Evolutionary conservation across 2,888 invertebrate genomes (phyloP), one percentile per base, ranked within the genome.

Genomic region (Lasioglossum malachurum): DNA sequence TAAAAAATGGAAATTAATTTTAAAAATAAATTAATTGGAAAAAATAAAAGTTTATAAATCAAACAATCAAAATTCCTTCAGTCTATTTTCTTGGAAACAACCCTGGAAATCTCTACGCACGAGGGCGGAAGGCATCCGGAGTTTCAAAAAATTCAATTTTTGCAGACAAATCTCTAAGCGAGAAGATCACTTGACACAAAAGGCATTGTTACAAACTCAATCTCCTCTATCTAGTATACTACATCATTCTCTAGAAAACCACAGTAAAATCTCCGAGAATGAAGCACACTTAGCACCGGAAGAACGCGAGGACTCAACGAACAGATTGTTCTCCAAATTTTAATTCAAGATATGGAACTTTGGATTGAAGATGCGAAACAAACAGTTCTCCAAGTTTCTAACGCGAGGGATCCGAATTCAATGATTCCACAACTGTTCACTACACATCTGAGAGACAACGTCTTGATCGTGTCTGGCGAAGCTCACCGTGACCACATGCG

Each of bases 401-500:
- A 49, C 4, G 19, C 5, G 5, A 16, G 49, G 19, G 49, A 23
- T 44, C 12, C 19, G 53, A 53, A 60, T 60, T 60, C 16, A 60
- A 60, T 16, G 60, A 27, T 27, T 27, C 60, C 53, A n/a, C 53
- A 53, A 53, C 53, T 53, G 10, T 53, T 53, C 53, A 53, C 53
- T 53, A 53, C 53, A 53, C 53, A n/a, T 53, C 3, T 10, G 23
- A 53, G 10, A n/a, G 53, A 44, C 44, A 44, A 44, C 44, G 12
- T 44, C 14, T 44, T 14, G 44, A 14, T 10, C 53, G 10, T 53
- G 53, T 53, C n/a, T n/a, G 53, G 10, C n/a, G 53, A n/a, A 71
- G 92, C 94, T 94, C 93, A 94, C 94, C 93, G 89, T 92, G 89
- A 92, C 82, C 53, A 94, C 88, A 88, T 89, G 91, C 86, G 90